phyloP scores from a whole-genome alignment of 1,140 invertebrate genomes.

The Euglossa dilemma region DNA sequence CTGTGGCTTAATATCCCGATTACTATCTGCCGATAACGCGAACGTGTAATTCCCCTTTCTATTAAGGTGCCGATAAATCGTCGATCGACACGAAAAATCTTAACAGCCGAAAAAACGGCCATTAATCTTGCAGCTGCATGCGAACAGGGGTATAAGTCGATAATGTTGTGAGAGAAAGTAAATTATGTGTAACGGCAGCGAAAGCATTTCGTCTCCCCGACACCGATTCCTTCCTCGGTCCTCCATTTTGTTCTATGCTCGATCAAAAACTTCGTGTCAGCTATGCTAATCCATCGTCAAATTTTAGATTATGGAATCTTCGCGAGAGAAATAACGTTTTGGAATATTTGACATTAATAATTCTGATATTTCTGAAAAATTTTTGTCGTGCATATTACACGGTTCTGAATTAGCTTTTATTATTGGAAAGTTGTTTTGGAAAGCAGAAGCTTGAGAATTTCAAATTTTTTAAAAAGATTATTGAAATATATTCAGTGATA shows the following conservation, averaged over 20 bases:
- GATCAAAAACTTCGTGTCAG: no score
- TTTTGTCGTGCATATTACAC: no score
- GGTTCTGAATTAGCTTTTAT: no score
- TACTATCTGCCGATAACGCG: conserved; percentile 29
- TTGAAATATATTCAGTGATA: no score
- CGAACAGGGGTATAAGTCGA: conserved; percentile 52
- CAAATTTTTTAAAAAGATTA: no score
- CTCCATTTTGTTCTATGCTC: conserved; percentile 14
- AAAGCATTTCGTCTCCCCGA: conserved; percentile 16
- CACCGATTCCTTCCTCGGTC: conserved; percentile 37
- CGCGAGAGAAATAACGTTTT: no score
- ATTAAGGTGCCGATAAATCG: conserved; percentile 36
- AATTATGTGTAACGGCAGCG: conserved; percentile 57
- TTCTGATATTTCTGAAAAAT: no score
- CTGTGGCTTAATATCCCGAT: conserved; percentile 6
- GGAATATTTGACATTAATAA: no score
- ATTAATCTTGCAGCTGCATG: conserved; percentile 59
- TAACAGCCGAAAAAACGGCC: conserved; percentile 43
- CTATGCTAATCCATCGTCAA: no score
- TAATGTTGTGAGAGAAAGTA: conserved; percentile 62
- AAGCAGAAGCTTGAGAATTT: no score
- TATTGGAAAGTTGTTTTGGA: no score
- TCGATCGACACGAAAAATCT: conserved; percentile 46
- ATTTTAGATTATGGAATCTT: no score
- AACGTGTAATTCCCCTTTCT: conserved; percentile 42